Percentiles rank a stretch among this genome's conserved stretches.
phyloP scores from a whole-genome alignment of 2,113 vertebrate species.

The Pogonocichla stellata region DNA sequence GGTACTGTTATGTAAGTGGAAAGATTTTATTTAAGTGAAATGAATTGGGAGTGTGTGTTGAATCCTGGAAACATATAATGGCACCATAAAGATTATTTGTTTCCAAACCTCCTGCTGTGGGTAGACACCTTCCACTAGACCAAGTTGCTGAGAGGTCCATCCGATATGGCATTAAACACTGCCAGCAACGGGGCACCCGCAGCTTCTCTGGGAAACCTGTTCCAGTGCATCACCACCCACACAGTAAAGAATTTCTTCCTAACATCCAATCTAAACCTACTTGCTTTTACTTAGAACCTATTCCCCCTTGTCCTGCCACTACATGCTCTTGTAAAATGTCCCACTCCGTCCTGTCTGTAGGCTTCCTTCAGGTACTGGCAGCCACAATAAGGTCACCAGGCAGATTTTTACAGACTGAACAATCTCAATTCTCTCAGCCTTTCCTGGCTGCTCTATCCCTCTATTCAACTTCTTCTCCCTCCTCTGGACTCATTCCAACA shows the following conservation, averaged over 20 bases:
- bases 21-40: background rate
- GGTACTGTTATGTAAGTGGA: background rate
- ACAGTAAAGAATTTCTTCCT: background rate
- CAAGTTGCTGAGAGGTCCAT: too few species aligned
- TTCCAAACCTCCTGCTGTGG: background rate
- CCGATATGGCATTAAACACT: background rate
- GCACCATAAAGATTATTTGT: background rate
- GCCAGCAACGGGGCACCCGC: rapidly evolving
- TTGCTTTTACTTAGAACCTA: background rate
- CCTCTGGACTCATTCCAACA: background rate
- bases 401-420: background rate
- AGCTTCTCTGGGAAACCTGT: background rate
- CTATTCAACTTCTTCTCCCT: background rate
- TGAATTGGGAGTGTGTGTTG: background rate
- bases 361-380: background rate
- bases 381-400: background rate
- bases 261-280: background rate
- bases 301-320: background rate
- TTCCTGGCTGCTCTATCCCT: background rate
- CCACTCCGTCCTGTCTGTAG: too few species aligned
- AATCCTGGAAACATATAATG: background rate
- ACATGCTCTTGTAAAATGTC: background rate
- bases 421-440: background rate
- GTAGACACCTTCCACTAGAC: background rate
- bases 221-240: background rate